These are phyloP conservation scores for Argentina silus DNA, from an alignment of 2,797 vertebrate species.

Conservation along the genomic window DNA sequence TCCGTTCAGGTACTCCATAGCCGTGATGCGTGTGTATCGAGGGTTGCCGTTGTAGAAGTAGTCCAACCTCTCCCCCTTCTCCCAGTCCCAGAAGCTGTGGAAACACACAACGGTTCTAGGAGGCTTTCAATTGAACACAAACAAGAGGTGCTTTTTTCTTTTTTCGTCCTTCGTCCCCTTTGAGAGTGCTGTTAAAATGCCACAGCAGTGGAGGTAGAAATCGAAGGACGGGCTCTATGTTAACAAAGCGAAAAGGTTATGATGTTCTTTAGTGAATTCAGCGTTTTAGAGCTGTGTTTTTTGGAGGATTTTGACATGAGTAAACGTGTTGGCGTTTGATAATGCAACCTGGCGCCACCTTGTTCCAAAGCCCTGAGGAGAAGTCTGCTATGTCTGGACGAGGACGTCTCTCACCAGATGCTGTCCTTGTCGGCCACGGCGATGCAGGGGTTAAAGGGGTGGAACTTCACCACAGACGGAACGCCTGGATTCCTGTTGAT, in stretches of 20 bases:
- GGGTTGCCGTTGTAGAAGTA: slow-evolving; percentile 99
- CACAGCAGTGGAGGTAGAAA: no score
- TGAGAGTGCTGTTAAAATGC: no score
- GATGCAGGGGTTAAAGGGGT: slow-evolving; percentile 95
- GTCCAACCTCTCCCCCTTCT: slow-evolving; percentile 94
- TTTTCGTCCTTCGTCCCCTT: no score
- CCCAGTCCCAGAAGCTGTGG: slow-evolving; percentile 96
- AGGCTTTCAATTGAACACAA: not conserved
- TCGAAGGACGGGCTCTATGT: no score
- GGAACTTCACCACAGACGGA: slow-evolving; percentile 96
- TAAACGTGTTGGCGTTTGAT: no score
- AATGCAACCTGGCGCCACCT: no score
- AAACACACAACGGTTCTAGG: not conserved
- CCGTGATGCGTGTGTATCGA: slow-evolving; percentile 93
- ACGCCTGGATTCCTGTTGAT: slow-evolving; percentile 97
- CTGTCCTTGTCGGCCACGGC: slow-evolving; percentile 97
- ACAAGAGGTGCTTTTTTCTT: not conserved
- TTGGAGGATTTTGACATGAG: no score
- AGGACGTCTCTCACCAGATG: slow-evolving; percentile 84
- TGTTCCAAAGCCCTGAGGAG: not conserved
- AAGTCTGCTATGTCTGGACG: not conserved
- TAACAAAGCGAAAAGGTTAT: no score
- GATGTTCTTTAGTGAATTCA: no score
- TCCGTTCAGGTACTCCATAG: slow-evolving; percentile 97
- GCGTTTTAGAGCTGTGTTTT: no score